phyloP scores from a whole-genome alignment of 2,113 vertebrate species.

The Apaloderma vittatum region DNA sequence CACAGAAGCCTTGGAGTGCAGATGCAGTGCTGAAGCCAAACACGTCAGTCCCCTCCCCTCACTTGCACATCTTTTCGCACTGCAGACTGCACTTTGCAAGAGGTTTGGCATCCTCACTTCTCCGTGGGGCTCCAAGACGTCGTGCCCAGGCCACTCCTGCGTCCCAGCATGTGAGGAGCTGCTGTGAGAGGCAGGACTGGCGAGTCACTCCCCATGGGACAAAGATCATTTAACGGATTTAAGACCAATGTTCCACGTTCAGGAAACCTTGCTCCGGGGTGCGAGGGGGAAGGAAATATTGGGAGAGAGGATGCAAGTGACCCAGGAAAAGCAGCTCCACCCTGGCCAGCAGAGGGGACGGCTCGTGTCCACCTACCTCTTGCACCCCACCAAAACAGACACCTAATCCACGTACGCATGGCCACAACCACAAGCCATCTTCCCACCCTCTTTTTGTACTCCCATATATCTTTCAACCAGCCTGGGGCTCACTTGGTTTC shows the following conservation, averaged over 20 bases:
- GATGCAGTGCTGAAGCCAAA: slow-evolving; percentile 58
- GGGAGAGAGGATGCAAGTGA: accelerated
- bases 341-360: background rate
- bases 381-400: background rate
- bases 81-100: background rate
- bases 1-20: slow-evolving; percentile 73
- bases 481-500: background rate
- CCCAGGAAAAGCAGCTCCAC: background rate
- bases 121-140: background rate
- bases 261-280: background rate
- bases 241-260: background rate
- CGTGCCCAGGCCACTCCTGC: background rate
- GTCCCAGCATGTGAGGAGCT: background rate
- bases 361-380: background rate
- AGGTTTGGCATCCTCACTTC: background rate
- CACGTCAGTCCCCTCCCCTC: background rate
- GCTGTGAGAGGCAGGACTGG: background rate
- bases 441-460: background rate
- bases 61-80: slow-evolving; percentile 38
- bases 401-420: background rate
- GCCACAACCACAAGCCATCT: background rate
- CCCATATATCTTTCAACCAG: background rate
- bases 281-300: background rate
- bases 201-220: background rate
- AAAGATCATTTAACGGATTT: background rate